Base-by-base conservation (phyloP, 2,888 invertebrate species). In the Eristalinus sepulchralis region DNA sequence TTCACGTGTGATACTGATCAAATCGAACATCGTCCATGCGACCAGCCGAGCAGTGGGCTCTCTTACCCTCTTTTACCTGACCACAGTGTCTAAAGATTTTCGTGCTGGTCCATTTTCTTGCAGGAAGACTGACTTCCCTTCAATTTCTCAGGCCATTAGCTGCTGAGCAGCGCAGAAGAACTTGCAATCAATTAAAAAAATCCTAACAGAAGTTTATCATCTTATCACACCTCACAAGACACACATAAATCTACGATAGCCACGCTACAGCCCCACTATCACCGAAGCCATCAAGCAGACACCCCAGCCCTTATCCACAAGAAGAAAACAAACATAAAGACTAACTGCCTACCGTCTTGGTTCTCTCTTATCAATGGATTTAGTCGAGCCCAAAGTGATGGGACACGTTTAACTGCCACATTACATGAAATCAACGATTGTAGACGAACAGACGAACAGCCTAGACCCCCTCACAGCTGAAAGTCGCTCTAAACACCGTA, bases 401-500 rank as follows among this genome's bases (percentile, higher is more conserved):
- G 8, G 8, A 17, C 47, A 47, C 47, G 47, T 47, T 47, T 47
- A 47, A 47, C 47, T 47, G 47, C 47, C 47, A 47, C 47, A 47
- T 47, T 47, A 47, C 47, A 47, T 17, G 6, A 17, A 17, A 47
- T 17, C 47, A 6, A 39, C 39, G 39, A 39, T n/a, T n/a, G 39
- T 11, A 11, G 36, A 13, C 39, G 39, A 39, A n/a, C 8, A 47
- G 17, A 3, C 47, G n/a, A 17, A 17, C 47, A 47, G 17, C 47
- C 47, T 47, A 47, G 47, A 47, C 47, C 47, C 47, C 9, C 47
- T 8, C 17, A 27, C 27, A n/a, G 47, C 47, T 8, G 47, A 5
- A 47, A 47, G 47, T n/a, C 47, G 24, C 24, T 57, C 34, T 24
- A 77, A 70, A 63, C 68, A 70, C 59, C 36, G 17, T 59, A 55